Percentiles rank a stretch among this genome's conserved stretches.
Evolutionary conservation across 2,888 invertebrate genomes (phyloP).

Genomic region (Drosophila yooni): DNA sequence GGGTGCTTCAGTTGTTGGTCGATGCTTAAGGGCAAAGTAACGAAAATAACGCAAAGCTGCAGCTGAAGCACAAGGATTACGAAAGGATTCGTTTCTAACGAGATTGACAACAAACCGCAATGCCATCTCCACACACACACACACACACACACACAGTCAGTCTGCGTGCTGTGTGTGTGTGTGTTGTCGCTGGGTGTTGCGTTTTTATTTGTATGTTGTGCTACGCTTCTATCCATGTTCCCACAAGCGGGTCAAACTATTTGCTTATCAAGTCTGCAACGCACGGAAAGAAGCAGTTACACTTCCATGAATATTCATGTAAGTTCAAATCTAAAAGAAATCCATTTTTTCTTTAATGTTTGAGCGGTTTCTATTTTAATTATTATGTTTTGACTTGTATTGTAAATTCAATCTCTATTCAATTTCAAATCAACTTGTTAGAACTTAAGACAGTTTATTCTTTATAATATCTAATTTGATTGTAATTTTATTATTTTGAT

Average conservation of each 20-base stretch:
- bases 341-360: neutral
- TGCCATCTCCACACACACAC: slow-evolving; percentile 45
- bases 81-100: slow-evolving; percentile 80
- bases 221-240: slow-evolving; percentile 20
- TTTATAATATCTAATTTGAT: neutral
- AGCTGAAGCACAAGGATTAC: slow-evolving; percentile 78
- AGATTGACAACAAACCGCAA: slow-evolving; percentile 78
- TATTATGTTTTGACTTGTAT: neutral
- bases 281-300: neutral
- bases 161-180: slow-evolving; percentile 5
- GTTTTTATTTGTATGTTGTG: slow-evolving; percentile 59
- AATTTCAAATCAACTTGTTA: neutral
- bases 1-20: slow-evolving; percentile 44
- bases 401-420: neutral
- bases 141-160: slow-evolving; percentile 11
- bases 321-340: neutral
- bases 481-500: neutral
- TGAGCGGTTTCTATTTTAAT: neutral
- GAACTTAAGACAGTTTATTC: neutral
- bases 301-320: neutral
- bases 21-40: slow-evolving; percentile 58
- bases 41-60: slow-evolving; percentile 73
- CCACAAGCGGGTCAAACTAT: slow-evolving; percentile 6
- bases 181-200: slow-evolving; percentile 51
- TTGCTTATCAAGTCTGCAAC: slow-evolving; percentile 21